Conservation (phyloP, 2,113 vertebrate species). For the Aythya baeri region DNA sequence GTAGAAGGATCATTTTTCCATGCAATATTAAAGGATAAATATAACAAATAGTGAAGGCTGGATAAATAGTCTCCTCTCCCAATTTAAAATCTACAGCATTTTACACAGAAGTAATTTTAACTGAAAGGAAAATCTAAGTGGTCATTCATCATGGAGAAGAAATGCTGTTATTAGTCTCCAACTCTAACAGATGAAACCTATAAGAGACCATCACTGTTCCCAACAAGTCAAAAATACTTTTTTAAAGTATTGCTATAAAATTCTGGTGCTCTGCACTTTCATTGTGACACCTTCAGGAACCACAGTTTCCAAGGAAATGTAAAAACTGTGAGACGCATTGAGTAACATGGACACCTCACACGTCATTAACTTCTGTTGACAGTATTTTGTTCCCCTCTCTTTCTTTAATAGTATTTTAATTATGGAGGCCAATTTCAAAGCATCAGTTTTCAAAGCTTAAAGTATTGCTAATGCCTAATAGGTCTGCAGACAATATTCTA, state of each 20-base stretch:
- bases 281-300: not conserved
- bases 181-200: not conserved
- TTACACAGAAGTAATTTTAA: slow-evolving; percentile 52
- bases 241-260: not conserved
- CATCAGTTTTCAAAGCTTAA: not conserved
- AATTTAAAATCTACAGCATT: slow-evolving; percentile 42
- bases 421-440: not conserved
- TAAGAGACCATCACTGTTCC: not conserved
- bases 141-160: slow-evolving; percentile 38
- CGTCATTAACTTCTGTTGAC: not conserved
- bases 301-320: not conserved
- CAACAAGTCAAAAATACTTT: not conserved
- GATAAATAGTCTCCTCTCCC: slow-evolving; percentile 5
- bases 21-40: slow-evolving; percentile 2
- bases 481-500: not conserved
- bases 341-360: not conserved
- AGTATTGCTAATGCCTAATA: not conserved
- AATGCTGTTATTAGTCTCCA: not conserved
- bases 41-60: slow-evolving; percentile 11
- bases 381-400: not conserved
- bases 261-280: not conserved
- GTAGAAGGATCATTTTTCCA: slow-evolving; percentile 7
- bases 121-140: slow-evolving; percentile 41
- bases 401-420: slow-evolving; percentile 24
- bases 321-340: not conserved